Evolutionary conservation across 2,888 invertebrate species (phyloP), one percentile per base, ranked within the genome.

Genomic region (Limnephilus auricula): DNA sequence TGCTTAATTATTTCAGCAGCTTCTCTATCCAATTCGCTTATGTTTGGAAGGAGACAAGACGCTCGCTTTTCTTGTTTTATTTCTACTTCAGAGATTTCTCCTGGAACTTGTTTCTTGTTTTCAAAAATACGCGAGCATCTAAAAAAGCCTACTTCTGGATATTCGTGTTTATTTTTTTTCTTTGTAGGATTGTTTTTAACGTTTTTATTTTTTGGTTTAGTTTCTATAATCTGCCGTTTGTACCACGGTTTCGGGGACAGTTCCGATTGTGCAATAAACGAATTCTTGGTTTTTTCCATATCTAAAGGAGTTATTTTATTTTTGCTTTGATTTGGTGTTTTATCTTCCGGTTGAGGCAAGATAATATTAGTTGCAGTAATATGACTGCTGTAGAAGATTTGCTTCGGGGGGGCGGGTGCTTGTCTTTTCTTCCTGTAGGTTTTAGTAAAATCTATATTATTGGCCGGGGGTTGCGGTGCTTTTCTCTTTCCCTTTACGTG

Each of bases 21-120:
- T 94, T 98, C 97, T 93, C 97, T 96, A 94, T 98, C 98, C 92
- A 98, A 94, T 94, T 98, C 98, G 94, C 98, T 98, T 93, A 98
- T 98, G 94, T 97, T 98, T 0, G 97, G 97, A 88, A 98, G 94
- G 92, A 97, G 96, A 93, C 96, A 96, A 94, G 97, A 93, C 93
- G 96, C 96, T 0, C 96, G 95, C 95, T 95, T 96, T 90, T 96
- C 94, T 94, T 96, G 97, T 83, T 95, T 95, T 2, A 95, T 94
- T 91, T 94, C 93, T 30, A 86, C 90, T 91, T 93, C 93, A 90
- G 91, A 92, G 84, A 93, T 94, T 25, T 93, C 93, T 32, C 92
- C 92, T 34, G 85, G 50, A n/a, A 40, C 18, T 85, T 85, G 85
- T 93, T 95, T 95, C 94, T 95, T 94, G 94, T 94, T 94, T 93